Conservation (phyloP, 2,113 vertebrate species). For the Platysteira castanea region DNA sequence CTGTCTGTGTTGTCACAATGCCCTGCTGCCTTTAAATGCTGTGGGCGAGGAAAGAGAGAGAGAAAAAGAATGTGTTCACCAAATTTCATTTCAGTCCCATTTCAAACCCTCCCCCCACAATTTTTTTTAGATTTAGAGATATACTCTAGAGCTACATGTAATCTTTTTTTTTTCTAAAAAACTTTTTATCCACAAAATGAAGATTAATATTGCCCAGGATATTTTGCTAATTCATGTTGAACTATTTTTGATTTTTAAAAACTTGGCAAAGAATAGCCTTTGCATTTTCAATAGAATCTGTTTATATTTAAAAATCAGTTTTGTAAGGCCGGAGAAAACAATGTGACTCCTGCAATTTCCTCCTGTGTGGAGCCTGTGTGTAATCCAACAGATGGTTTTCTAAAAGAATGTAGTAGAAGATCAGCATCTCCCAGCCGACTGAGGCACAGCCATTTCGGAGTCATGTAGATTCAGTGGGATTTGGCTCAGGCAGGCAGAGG, state of each 20-base stretch:
- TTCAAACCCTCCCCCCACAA: background rate
- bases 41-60: background rate
- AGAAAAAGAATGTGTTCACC: background rate
- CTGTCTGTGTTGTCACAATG: slow-evolving; percentile 45
- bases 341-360: background rate
- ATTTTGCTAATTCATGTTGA: background rate
- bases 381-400: background rate
- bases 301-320: background rate
- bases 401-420: background rate
- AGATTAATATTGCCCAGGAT: background rate
- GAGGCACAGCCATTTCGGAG: background rate
- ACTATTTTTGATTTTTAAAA: background rate
- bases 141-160: background rate
- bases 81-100: background rate
- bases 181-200: background rate
- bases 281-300: background rate
- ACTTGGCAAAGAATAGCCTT: background rate
- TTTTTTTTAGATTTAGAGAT: background rate
- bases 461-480: background rate
- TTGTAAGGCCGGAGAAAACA: background rate
- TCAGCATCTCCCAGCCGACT: background rate
- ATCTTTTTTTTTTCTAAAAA: background rate
- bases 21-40: slow-evolving; percentile 41
- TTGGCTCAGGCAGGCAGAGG: background rate
- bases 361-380: background rate